Percentiles rank a stretch among this genome's conserved stretches.
Conservation (phyloP, 2,888 invertebrate species). For the Drosophila infuscata region DNA sequence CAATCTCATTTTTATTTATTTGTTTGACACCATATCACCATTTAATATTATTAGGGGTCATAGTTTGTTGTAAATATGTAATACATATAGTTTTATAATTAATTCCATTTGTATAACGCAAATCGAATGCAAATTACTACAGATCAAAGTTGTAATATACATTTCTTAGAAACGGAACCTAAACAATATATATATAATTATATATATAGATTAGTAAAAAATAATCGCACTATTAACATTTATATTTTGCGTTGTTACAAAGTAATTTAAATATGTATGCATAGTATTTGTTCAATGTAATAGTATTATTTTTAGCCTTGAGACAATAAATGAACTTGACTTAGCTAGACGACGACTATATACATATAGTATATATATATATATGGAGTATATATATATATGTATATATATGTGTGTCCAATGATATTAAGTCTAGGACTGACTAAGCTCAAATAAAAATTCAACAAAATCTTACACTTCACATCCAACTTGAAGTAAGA, state of each 20-base stretch:
- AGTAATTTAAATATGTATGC: not conserved
- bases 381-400: not conserved
- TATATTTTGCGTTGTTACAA: not conserved
- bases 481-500: not conserved
- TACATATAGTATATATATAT: not conserved
- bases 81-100: not conserved
- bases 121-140: not conserved
- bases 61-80: not conserved
- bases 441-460: not conserved
- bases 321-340: not conserved
- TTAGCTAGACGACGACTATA: not conserved
- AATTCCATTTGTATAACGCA: not conserved
- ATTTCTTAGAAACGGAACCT: not conserved
- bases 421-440: not conserved
- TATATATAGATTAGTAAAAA: conserved; percentile 8
- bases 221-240: not conserved
- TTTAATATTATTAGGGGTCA: not conserved
- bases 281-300: not conserved
- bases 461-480: not conserved
- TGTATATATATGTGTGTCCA: not conserved
- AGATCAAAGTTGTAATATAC: not conserved
- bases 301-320: not conserved
- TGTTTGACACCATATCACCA: not conserved
- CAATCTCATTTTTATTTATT: not conserved
- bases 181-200: not conserved